Conservation (phyloP, 2,888 invertebrate species). For the Brenthis daphne region DNA sequence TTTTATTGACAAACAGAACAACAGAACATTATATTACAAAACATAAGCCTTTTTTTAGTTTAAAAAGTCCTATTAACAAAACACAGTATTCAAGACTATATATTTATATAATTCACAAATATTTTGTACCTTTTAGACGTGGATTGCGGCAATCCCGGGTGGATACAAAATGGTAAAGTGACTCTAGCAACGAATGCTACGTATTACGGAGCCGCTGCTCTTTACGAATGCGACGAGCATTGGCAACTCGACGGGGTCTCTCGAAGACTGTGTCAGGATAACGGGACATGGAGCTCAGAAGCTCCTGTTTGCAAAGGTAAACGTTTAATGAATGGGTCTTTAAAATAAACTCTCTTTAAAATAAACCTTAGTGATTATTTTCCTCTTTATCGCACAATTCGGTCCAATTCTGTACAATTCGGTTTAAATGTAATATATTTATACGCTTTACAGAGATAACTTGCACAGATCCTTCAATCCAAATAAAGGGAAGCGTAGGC, state of each 20-base stretch:
- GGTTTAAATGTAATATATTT: neutral
- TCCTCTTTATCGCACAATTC: neutral
- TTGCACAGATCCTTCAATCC: conserved; percentile 86
- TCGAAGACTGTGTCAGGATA: conserved; percentile 91
- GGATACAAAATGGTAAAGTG: conserved; percentile 88
- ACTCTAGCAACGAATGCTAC: conserved; percentile 93
- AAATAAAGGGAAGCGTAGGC: conserved; percentile 77
- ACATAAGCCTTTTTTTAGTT: too few species aligned
- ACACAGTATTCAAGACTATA: too few species aligned
- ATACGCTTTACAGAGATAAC: conserved; percentile 84
- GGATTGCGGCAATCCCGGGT: conserved; percentile 90
- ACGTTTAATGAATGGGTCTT: neutral
- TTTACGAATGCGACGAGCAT: conserved; percentile 92
- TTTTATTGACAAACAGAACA: too few species aligned
- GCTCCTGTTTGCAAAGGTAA: conserved; percentile 90
- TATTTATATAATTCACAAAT: neutral
- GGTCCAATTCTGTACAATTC: too few species aligned
- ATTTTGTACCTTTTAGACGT: conserved; percentile 83
- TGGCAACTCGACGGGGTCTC: conserved; percentile 92
- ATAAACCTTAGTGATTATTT: neutral
- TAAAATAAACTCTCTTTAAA: neutral
- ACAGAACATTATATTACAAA: too few species aligned
- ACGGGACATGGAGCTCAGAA: conserved; percentile 95
- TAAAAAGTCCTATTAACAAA: neutral
- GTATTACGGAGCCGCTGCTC: conserved; percentile 92